A percentile compares a stretch with the other conserved stretches of the same genome.
These are phyloP conservation scores for Cheilosia pagana DNA, from an alignment of 2,888 invertebrate genomes.

Conservation along the genomic window DNA sequence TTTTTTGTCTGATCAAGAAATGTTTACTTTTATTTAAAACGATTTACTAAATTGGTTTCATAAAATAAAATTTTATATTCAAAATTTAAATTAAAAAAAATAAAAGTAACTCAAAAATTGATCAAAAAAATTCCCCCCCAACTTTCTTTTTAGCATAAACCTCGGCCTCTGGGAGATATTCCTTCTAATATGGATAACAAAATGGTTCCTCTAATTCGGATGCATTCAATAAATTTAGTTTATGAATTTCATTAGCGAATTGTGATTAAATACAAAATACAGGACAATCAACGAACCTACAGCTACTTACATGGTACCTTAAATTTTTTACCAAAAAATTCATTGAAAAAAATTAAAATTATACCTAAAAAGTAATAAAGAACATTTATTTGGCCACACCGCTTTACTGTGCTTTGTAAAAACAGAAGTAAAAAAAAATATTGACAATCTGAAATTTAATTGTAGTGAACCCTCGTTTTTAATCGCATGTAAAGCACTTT, in stretches of 20 bases:
- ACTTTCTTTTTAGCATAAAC: constrained; percentile 80
- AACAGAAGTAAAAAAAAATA: background rate
- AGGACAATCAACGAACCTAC: constrained; percentile 56
- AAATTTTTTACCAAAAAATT: constrained; percentile 47
- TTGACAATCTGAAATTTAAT: constrained; percentile 18
- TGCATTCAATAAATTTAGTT: constrained; percentile 59
- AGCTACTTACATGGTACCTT: constrained; percentile 72
- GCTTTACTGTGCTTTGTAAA: constrained; percentile 38
- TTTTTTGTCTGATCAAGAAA: constrained; percentile 55
- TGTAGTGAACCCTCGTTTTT: constrained; percentile 1
- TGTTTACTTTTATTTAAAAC: constrained; percentile 52
- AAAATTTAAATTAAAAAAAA: constrained; percentile 42
- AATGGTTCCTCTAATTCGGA: constrained; percentile 75
- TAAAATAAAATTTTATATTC: constrained; percentile 10
- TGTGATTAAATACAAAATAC: constrained; percentile 34
- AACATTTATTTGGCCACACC: background rate
- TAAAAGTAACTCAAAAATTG: constrained; percentile 60
- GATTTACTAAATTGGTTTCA: constrained; percentile 33
- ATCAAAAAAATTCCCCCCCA: constrained; percentile 40
- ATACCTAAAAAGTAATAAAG: background rate
- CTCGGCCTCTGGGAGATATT: constrained; percentile 79
- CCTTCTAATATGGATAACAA: constrained; percentile 79
- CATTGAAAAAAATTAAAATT: background rate
- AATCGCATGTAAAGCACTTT: constrained; percentile 49
- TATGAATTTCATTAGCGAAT: constrained; percentile 55